Evolutionary conservation across 1,140 invertebrate species (phyloP).

Genomic region (Dolichoris vasculosae): DNA sequence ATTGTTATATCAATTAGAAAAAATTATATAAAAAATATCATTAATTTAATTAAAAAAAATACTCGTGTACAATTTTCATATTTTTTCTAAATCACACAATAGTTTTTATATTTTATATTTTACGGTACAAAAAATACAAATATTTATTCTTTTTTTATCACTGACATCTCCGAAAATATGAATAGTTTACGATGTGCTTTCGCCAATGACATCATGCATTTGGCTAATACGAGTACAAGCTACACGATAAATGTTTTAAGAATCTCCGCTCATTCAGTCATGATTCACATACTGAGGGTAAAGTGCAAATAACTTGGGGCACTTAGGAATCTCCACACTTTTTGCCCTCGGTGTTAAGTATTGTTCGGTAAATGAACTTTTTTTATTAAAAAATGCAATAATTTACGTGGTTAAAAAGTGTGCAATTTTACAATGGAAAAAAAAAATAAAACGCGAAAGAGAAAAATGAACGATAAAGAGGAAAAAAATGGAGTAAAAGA

Average conservation of each 20-base stretch:
- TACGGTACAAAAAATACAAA: neutral
- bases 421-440: neutral
- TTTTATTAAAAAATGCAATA: neutral
- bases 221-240: neutral
- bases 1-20: too few relatives aligned
- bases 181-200: conserved; percentile 5
- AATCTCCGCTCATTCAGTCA: conserved; percentile 17
- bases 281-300: neutral
- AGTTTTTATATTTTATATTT: neutral
- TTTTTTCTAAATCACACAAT: conserved; percentile 17
- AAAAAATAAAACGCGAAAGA: neutral
- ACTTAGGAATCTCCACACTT: neutral
- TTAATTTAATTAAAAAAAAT: neutral
- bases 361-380: neutral
- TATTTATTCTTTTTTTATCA: conserved; percentile 11
- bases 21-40: neutral
- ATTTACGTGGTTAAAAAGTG: too few relatives aligned
- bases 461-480: neutral
- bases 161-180: neutral
- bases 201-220: conserved; percentile 20
- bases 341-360: neutral
- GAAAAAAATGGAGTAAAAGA: too few relatives aligned
- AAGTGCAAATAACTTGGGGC: neutral
- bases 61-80: conserved; percentile 11
- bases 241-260: conserved; percentile 14